Evolutionary conservation across 1,140 invertebrate genomes (phyloP), one percentile per base, ranked within the genome.

Genomic region (Conus betulinus): DNA sequence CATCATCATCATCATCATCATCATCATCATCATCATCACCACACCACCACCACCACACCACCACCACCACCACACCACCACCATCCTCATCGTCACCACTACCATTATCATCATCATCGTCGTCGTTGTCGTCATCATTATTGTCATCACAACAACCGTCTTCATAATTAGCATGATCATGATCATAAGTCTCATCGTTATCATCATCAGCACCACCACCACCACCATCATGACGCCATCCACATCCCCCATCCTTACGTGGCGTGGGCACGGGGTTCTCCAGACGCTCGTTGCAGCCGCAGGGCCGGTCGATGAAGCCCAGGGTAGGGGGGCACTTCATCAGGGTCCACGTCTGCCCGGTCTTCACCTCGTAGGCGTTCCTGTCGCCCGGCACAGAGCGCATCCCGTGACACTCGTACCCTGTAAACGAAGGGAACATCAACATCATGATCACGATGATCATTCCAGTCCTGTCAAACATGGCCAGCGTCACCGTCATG

Each of bases 191-290:
- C 88, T 83, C 87, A 83, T 85, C 76, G 11, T 88, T 7, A 97
- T 94, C 5, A 97, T 94, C 55, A 96, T 95, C 91, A 97, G 96
- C 85, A 97, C 97, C 90, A 96, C 97, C 91, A 97, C 97, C 81
- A 98, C 93, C 67, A 71, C 6, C 67, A 71, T 71, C 67, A 71
- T n/a, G 87, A 84, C 57, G 5, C 25, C 52, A 17, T 25, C 84
- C 79, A 53, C 52, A 11, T 13, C 60, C 17, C 10, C 10, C 11
- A 63, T 71, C 20, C 67, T 71, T 71, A 71, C 67, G 67, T n/a
- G 67, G 67, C 13, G 11, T 13, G 67, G 23, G 11, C 13, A 71
- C 6, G 67, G 67, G 67, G 15, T 85, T 60, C n/a, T 87, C 63
- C 20, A 89, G 87, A 11, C 17, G 87, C 25, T 85, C 88, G 7